Evolutionary conservation across 2,888 invertebrate species (phyloP).

Genomic region (Sipha maydis): DNA sequence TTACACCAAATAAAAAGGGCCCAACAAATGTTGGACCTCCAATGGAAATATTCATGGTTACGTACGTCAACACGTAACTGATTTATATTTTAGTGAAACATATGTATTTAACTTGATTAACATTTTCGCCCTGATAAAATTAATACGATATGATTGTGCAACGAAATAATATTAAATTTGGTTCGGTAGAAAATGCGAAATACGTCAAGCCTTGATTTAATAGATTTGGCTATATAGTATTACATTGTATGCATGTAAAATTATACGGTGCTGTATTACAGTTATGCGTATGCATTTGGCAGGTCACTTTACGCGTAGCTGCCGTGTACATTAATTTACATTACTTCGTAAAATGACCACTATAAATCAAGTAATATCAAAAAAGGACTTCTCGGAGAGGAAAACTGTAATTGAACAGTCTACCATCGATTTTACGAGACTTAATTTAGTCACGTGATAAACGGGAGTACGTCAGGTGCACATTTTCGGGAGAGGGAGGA

Average conservation of each 20-base stretch:
- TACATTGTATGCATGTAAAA: background rate
- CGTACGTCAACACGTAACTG: no score
- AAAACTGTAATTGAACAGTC: conserved; percentile 9
- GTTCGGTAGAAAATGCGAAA: background rate
- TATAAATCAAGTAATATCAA: conserved; percentile 42
- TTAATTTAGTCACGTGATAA: conserved; percentile 52
- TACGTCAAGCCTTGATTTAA: background rate
- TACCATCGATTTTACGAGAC: conserved; percentile 21
- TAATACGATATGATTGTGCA: background rate
- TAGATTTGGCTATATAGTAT: background rate
- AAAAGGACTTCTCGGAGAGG: background rate
- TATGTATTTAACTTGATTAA: background rate
- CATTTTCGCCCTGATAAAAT: background rate
- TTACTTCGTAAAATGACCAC: background rate
- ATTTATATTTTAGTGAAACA: no score
- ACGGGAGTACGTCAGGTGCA: conserved; percentile 54
- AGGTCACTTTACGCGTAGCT: background rate
- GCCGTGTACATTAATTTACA: background rate
- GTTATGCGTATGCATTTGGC: background rate
- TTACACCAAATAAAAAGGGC: no score
- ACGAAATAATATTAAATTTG: background rate
- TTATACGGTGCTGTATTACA: background rate
- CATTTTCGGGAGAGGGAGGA: conserved; percentile 36
- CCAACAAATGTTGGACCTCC: no score
- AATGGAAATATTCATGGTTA: no score